Base-by-base conservation (phyloP, 2,888 invertebrate species). In the Eupithecia dodoneata region DNA sequence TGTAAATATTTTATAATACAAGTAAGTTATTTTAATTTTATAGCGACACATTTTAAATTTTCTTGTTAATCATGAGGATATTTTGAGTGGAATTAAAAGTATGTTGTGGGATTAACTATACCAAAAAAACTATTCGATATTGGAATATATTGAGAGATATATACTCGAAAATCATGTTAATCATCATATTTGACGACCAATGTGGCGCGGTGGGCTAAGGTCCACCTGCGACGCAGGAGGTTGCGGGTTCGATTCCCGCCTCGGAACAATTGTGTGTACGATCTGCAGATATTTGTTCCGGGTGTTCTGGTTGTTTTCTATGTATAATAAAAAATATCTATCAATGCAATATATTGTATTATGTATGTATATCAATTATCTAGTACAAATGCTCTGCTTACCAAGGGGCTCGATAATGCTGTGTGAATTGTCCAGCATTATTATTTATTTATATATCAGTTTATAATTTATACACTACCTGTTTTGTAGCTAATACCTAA, bases 1-100 rank as follows among this genome's bases (percentile, higher is more conserved):
- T 98, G 98, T 90, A 97, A 97, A 90, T 99, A 99, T 94, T 99
- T 99, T 95, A 96, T 98, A 84, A 96, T 99, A 83, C 98, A 98
- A 96, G 98, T 97, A 93, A 88, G 82, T 81, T 74, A 3, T n/a
- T 2, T n/a, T 18, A n/a, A 41, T 44, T n/a, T 44, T 7, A 67
- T 9, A n/a, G n/a, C n/a, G 3, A 52, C n/a, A 15, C n/a, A 6
- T 55, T 15, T 52, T 47, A 47, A 4, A 47, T 47, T 12, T 47
- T 47, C 6, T 47, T 47, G 12, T 47, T 30, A 12, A 2, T 45
- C 45, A 7, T 7, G 5, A 47, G 47, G 47, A 47, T 52, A n/a
- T 55, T 15, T 7, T n/a, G 55, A n/a, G n/a, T n/a, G 7, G n/a
- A 9, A 55, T n/a, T 30, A 30, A 30, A 30, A 30, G 30, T 30